phyloP scores from a whole-genome alignment of 1,140 invertebrate genomes.

The Theocolax elegans region DNA sequence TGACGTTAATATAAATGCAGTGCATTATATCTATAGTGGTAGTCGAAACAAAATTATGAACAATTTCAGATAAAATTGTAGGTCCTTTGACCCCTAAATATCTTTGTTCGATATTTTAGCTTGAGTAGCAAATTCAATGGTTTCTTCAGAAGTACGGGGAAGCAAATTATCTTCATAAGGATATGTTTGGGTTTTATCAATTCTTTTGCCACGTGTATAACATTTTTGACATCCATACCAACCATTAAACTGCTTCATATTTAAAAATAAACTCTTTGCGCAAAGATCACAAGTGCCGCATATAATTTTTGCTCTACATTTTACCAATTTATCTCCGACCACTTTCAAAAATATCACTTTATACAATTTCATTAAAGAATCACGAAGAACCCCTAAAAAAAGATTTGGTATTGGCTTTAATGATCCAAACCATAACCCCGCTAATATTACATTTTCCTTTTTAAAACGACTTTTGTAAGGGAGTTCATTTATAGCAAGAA shows the following conservation, averaged over 20 bases:
- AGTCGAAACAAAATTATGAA: neutral
- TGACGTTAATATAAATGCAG: neutral
- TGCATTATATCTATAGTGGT: too few relatives aligned
- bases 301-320: neutral
- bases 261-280: conserved; percentile 15
- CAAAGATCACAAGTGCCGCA: conserved; percentile 11
- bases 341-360: neutral
- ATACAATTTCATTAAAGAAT: neutral
- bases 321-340: too few relatives aligned
- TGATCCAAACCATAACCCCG: too few relatives aligned
- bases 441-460: neutral
- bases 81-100: neutral
- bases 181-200: neutral
- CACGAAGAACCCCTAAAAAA: neutral
- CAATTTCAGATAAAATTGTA: neutral
- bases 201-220: neutral
- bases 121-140: too few relatives aligned
- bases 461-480: neutral
- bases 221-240: conserved; percentile 18
- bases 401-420: conserved; percentile 1
- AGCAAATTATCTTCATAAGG: neutral
- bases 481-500: neutral
- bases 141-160: neutral
- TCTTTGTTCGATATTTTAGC: neutral
- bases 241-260: too few relatives aligned